A percentile compares a stretch with the other conserved stretches of the same genome.
Conservation (phyloP, 53 echinoderm and acorn worm species). For the Astropecten irregularis region DNA sequence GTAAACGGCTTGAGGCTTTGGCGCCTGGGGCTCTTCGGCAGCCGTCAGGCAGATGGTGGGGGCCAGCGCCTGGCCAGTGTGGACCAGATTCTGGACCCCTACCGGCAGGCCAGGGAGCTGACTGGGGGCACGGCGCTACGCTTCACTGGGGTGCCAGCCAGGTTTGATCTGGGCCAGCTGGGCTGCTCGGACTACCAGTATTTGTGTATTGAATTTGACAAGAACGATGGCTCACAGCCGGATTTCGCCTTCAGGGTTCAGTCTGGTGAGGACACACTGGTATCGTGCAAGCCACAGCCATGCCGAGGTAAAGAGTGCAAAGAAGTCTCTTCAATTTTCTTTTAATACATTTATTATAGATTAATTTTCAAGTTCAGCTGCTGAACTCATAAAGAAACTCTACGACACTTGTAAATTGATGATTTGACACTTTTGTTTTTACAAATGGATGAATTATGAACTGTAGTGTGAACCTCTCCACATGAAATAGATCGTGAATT, state of each 20-base stretch:
- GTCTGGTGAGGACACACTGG: slow-evolving; percentile 46
- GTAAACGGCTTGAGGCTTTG: slow-evolving; percentile 81
- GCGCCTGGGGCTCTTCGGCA: slow-evolving; percentile 83
- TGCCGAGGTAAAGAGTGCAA: slow-evolving; percentile 65
- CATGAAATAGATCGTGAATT: too few relatives aligned
- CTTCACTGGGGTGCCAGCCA: slow-evolving; percentile 7
- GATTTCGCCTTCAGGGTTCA: slow-evolving; percentile 65
- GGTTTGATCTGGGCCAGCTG: slow-evolving; percentile 75
- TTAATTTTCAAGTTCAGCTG: too few relatives aligned
- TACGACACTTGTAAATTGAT: too few relatives aligned
- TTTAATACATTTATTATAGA: background rate
- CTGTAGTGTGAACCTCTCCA: too few relatives aligned
- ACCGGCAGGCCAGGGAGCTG: slow-evolving; percentile 60
- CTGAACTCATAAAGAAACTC: background rate
- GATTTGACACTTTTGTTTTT: too few relatives aligned
- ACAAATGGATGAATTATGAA: too few relatives aligned
- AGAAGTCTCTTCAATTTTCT: background rate
- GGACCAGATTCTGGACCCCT: slow-evolving; percentile 73
- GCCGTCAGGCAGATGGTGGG: slow-evolving; percentile 76
- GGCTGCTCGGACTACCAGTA: slow-evolving; percentile 82
- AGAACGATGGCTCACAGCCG: slow-evolving; percentile 38
- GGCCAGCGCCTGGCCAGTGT: slow-evolving; percentile 66
- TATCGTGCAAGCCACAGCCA: slow-evolving; percentile 69
- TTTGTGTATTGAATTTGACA: slow-evolving; percentile 83
- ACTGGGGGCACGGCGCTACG: slow-evolving; percentile 39